Percentiles rank a stretch among this genome's conserved stretches.
phyloP scores from a whole-genome alignment of 2,888 invertebrate genomes.

The Macaria liturata region DNA sequence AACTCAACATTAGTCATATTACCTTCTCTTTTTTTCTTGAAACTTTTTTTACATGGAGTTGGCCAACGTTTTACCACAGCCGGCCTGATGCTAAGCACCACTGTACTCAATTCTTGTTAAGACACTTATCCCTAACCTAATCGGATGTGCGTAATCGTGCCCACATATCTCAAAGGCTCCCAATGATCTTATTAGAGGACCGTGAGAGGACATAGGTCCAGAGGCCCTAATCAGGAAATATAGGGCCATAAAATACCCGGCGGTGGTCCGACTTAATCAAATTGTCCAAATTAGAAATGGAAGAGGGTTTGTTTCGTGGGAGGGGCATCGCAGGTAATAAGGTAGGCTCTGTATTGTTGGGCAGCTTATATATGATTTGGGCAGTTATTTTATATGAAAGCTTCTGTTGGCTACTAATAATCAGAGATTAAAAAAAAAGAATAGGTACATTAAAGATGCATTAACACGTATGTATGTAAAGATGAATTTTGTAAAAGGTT shows the following conservation, averaged over 20 bases:
- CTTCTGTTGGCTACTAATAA: no score
- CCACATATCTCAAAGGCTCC: conserved; percentile 27
- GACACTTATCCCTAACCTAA: conserved; percentile 1
- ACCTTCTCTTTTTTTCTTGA: no score
- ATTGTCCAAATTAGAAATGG: conserved; percentile 66
- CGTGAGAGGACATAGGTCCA: conserved; percentile 46
- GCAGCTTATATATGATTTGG: no score
- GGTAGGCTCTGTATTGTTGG: background rate
- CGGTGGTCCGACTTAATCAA: conserved; percentile 71
- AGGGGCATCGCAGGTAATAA: conserved; percentile 39
- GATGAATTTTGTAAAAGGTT: no score
- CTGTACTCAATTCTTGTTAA: background rate
- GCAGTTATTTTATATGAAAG: no score
- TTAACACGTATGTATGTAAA: no score
- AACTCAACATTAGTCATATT: no score
- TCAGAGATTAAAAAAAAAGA: no score
- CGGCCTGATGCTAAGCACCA: no score
- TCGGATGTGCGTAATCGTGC: conserved; percentile 20
- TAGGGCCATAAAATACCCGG: conserved; percentile 73
- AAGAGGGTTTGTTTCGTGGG: conserved; percentile 38
- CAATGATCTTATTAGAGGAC: conserved; percentile 35
- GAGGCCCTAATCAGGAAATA: conserved; percentile 77
- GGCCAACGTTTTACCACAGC: no score
- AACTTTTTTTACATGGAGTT: no score
- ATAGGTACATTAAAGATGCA: no score